phyloP scores from a whole-genome alignment of 2,888 invertebrate species.

The Ochropleura plecta region DNA sequence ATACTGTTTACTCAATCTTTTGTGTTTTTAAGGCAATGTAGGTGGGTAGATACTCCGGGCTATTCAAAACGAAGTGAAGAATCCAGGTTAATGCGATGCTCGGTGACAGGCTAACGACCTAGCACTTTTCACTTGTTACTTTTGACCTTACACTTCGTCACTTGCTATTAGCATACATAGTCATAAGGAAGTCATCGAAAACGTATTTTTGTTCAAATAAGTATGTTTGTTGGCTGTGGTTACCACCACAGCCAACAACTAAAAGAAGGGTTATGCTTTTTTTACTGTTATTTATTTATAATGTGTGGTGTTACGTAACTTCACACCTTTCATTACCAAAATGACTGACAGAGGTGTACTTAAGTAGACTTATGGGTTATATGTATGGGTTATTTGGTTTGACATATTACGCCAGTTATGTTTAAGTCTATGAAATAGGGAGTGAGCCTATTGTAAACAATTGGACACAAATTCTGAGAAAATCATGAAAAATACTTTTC shows the following conservation, averaged over 20 bases:
- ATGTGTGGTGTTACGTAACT: too few species aligned
- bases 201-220: neutral
- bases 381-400: too few species aligned
- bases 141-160: constrained; percentile 47
- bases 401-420: too few species aligned
- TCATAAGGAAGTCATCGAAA: neutral
- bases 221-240: neutral
- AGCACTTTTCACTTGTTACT: constrained; percentile 44
- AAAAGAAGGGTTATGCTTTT: neutral
- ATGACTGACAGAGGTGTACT: too few species aligned
- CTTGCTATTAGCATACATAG: constrained; percentile 30
- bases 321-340: too few species aligned
- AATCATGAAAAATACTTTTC: too few species aligned
- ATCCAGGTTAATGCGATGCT: constrained; percentile 48
- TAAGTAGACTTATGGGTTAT: too few species aligned
- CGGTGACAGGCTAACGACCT: constrained; percentile 35
- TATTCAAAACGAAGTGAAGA: constrained; percentile 12
- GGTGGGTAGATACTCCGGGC: constrained; percentile 1
- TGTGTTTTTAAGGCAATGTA: constrained; percentile 1
- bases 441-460: too few species aligned
- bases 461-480: too few species aligned
- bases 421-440: too few species aligned
- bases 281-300: too few species aligned
- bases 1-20: constrained; percentile 3
- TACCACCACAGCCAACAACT: too few species aligned